These are phyloP conservation scores for Lochmaea crataegi DNA, from an alignment of 2,888 invertebrate species.

Conservation along the genomic window DNA sequence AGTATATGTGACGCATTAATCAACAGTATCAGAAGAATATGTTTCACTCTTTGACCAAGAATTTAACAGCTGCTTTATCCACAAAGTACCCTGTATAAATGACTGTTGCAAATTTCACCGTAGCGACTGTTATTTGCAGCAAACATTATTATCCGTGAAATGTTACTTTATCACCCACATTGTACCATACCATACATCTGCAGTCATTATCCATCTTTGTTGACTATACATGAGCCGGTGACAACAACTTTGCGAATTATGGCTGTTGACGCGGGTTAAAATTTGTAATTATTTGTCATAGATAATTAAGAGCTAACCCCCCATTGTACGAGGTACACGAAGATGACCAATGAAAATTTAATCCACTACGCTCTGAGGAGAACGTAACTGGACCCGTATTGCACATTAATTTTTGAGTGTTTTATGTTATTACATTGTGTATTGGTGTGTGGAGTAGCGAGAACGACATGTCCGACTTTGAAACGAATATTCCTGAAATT, in stretches of 20 bases:
- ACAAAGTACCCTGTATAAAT: too few species aligned
- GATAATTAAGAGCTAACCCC: not conserved
- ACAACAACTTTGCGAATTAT: slow-evolving; percentile 3
- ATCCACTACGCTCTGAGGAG: not conserved
- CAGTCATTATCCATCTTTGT: slow-evolving; percentile 1
- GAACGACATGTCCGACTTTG: not conserved
- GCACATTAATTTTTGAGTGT: not conserved
- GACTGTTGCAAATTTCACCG: not conserved
- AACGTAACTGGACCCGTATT: not conserved
- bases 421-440: slow-evolving; percentile 1
- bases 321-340: not conserved
- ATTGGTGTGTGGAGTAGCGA: not conserved
- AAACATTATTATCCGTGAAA: not conserved
- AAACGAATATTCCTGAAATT: not conserved
- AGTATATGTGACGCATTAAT: too few species aligned
- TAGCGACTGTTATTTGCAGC: not conserved
- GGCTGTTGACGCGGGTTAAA: not conserved
- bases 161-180: not conserved
- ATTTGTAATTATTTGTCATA: slow-evolving; percentile 8
- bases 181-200: not conserved
- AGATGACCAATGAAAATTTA: slow-evolving; percentile 8
- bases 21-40: too few species aligned
- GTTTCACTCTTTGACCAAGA: too few species aligned
- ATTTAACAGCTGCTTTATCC: not conserved
- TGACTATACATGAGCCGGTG: not conserved